Evolutionary conservation across 2,888 invertebrate species (phyloP), one percentile per base, ranked within the genome.

Genomic region (Rambutsinella grinnellia): DNA sequence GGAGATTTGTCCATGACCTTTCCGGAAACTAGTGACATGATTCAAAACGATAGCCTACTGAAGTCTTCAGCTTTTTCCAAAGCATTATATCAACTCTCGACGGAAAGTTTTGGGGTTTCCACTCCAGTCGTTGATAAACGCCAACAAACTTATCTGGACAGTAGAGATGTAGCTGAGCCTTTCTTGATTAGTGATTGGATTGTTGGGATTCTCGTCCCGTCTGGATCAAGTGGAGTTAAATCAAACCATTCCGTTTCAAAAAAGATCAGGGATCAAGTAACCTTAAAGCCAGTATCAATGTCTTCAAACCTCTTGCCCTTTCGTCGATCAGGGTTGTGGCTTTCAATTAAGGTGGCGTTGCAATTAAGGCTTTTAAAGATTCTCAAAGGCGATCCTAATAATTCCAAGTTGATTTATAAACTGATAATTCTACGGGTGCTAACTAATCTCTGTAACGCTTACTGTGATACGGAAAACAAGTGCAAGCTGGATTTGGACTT

Each of bases 241-340:
- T n/a, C 13, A 26, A 17, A 24, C n/a, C n/a, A n/a, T n/a, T n/a
- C n/a, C n/a, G 17, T 62, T 2, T 26, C 28, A 1, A 71, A 71
- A 15, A 71, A 71, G 13, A 21, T 71, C 23, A 56, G 71, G 3
- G 71, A 71, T 17, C 26, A 57, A 26, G 63, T 71, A 8, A 47
- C 27, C 8, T 62, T 47, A 26, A 13, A 5, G 13, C 6, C 36
- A 5, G 36, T 36, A 8, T 2, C 46, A 19, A 62, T 17, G 21
- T 62, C 63, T n/a, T 26, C 63, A 3, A 10, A 19, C n/a, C 27
- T 17, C 0, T 8, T 46, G 0, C 71, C 71, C 0, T 71, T 71
- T 19, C 57, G 71, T 15, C 71, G 71, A 5, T 71, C 71, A 1
- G 71, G 71, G 36, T 24, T 71, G 65, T 71, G 58, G 58, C 63